phyloP scores from a whole-genome alignment of 1,140 invertebrate species.

The Sminthurides bifidus region DNA sequence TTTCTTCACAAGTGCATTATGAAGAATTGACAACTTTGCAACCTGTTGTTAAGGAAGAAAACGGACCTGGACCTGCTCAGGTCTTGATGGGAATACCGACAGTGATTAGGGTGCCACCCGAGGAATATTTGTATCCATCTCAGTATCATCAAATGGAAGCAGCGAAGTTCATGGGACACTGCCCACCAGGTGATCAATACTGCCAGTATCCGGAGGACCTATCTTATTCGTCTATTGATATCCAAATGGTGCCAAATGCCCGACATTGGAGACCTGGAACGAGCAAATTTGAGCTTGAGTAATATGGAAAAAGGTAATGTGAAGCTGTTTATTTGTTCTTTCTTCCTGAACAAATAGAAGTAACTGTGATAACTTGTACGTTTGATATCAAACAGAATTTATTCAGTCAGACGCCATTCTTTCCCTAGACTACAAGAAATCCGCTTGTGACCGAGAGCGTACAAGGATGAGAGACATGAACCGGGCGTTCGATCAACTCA shows the following conservation, averaged over 20 bases:
- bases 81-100: neutral
- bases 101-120: constrained; percentile 24
- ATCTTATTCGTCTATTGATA: constrained; percentile 16
- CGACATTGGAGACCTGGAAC: constrained; percentile 23
- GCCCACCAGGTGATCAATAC: neutral
- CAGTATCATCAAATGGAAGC: neutral
- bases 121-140: constrained; percentile 21
- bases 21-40: too few species aligned
- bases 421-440: constrained; percentile 61
- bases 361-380: neutral
- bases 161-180: neutral
- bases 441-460: constrained; percentile 69
- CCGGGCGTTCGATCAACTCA: constrained; percentile 62
- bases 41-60: too few species aligned
- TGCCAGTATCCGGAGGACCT: constrained; percentile 11
- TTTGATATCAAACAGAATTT: neutral
- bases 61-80: too few species aligned
- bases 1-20: too few species aligned
- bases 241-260: constrained; percentile 29
- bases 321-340: constrained; percentile 2
- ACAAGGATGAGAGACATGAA: constrained; percentile 83
- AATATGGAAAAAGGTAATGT: constrained; percentile 29
- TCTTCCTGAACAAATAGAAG: neutral
- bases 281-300: too few species aligned
- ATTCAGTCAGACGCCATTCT: constrained; percentile 1